Conservation (phyloP, 2,113 vertebrate genomes). For the Columba janthina region DNA sequence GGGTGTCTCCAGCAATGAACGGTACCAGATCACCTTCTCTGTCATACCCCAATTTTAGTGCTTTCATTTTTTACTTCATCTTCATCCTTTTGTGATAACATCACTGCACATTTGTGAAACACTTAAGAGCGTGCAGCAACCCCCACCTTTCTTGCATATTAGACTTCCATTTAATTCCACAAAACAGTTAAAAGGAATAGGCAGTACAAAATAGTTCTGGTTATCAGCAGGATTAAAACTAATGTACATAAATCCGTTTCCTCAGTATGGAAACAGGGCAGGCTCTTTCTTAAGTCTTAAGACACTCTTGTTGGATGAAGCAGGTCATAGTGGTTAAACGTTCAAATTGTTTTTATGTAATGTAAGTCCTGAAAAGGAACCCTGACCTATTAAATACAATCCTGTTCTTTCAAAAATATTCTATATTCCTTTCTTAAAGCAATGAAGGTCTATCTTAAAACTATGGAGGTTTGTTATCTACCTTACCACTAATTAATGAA, state of each 20-base stretch:
- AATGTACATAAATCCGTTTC: neutral
- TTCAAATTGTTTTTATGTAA: neutral
- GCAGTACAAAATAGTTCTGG: neutral
- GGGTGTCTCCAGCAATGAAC: neutral
- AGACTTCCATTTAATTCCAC: neutral
- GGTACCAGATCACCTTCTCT: neutral
- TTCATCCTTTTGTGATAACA: neutral
- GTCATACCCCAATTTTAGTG: neutral
- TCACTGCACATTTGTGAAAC: neutral
- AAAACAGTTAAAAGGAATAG: neutral
- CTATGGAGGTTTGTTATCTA: neutral
- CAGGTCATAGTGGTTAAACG: rapidly evolving
- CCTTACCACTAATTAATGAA: neutral
- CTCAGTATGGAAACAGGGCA: neutral
- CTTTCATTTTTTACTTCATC: neutral
- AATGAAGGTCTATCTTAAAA: neutral
- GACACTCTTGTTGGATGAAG: neutral
- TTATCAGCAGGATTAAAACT: neutral
- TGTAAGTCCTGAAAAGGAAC: neutral
- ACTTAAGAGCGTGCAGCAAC: neutral
- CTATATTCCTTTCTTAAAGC: neutral
- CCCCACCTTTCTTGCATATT: neutral
- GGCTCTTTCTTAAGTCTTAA: neutral
- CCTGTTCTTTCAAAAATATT: neutral
- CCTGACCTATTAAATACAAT: neutral